These are phyloP conservation scores for Linnaemya vulpina DNA, from an alignment of 2,888 invertebrate genomes.

Conservation along the genomic window DNA sequence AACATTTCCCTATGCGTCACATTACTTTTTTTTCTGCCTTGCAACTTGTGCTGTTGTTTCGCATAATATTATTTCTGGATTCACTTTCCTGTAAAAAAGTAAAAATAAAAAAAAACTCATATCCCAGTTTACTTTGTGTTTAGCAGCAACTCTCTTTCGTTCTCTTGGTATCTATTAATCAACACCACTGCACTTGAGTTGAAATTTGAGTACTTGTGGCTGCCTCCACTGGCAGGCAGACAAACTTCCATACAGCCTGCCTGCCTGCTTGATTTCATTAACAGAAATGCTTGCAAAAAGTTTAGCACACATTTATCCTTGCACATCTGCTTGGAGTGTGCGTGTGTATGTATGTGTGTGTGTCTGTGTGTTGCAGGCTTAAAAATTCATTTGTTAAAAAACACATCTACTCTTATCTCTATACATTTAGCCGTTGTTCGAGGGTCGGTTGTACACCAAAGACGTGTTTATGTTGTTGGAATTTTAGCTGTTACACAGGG, in stretches of 20 bases:
- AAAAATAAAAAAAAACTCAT: conserved; percentile 28
- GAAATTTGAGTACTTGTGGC: conserved; percentile 57
- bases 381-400: conserved; percentile 68
- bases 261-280: conserved; percentile 81
- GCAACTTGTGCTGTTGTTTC: conserved; percentile 3
- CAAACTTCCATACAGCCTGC: background rate
- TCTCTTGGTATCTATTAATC: conserved; percentile 68
- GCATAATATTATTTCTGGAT: conserved; percentile 27
- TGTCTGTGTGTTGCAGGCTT: conserved; percentile 62
- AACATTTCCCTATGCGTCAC: conserved; percentile 66
- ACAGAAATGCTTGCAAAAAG: conserved; percentile 74
- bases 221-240: conserved; percentile 51
- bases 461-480: background rate
- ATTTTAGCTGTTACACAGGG: too few species aligned
- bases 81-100: conserved; percentile 30
- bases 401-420: conserved; percentile 8
- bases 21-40: conserved; percentile 49
- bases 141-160: conserved; percentile 26
- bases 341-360: too few species aligned
- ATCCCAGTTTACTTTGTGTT: conserved; percentile 46
- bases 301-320: conserved; percentile 58
- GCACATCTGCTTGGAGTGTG: conserved; percentile 32
- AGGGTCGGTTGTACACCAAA: conserved; percentile 15
- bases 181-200: conserved; percentile 68
- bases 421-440: conserved; percentile 8